Conservation (phyloP, 2,888 invertebrate genomes). For the Odontomyia ornata region DNA sequence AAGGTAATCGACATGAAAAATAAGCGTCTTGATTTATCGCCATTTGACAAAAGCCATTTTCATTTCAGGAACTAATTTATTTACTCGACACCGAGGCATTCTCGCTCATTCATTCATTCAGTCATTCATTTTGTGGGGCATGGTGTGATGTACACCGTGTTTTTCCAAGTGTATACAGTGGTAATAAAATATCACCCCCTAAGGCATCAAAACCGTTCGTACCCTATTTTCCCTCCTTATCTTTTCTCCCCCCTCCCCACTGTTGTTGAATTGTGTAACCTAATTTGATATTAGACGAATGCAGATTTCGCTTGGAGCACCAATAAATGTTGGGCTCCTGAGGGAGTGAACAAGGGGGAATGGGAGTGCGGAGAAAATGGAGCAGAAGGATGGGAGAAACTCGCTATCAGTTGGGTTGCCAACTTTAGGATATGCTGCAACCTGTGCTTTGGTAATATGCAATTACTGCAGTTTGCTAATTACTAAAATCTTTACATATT, state of each 20-base stretch:
- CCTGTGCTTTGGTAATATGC: background rate
- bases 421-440: background rate
- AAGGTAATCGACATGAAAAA: constrained; percentile 35
- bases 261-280: constrained; percentile 19
- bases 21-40: constrained; percentile 34
- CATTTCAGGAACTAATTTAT: constrained; percentile 39
- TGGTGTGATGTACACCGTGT: background rate
- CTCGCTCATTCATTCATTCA: background rate
- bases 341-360: background rate
- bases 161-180: background rate
- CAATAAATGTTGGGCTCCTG: background rate
- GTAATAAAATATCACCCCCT: constrained; percentile 24
- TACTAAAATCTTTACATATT: background rate
- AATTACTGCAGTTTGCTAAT: background rate
- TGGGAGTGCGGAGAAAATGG: background rate
- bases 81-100: constrained; percentile 15
- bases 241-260: no score
- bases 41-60: constrained; percentile 36
- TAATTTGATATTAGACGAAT: constrained; percentile 27
- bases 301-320: background rate
- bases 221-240: no score
- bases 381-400: no score
- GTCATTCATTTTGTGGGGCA: background rate
- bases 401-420: background rate
- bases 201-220: no score